Conservation (phyloP, 2,797 vertebrate species). For the Morelia viridis region DNA sequence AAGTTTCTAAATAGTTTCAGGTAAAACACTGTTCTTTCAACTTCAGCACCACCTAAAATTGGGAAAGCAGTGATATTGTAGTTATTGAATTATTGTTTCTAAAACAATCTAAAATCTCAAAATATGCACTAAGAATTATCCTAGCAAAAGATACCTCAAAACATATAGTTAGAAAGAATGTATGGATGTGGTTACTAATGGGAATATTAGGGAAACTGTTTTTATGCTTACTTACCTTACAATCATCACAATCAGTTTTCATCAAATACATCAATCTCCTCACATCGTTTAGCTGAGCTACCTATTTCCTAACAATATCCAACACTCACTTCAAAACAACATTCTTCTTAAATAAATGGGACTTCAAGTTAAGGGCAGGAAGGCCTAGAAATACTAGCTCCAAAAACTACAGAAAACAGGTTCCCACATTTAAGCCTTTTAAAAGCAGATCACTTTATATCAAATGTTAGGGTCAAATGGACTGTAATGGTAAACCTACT, state of each 20-base stretch:
- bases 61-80: neutral
- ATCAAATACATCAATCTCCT: neutral
- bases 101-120: neutral
- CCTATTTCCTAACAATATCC: neutral
- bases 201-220: neutral
- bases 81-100: neutral
- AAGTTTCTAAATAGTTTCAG: neutral
- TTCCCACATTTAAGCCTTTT: no score
- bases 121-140: neutral
- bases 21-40: neutral
- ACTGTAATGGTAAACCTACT: neutral
- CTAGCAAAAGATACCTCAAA: neutral
- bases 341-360: neutral
- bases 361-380: neutral
- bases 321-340: neutral
- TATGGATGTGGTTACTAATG: neutral
- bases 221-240: neutral
- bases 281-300: neutral
- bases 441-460: neutral
- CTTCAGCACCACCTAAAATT: neutral
- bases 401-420: neutral
- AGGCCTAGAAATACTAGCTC: neutral
- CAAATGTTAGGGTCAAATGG: neutral
- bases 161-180: neutral
- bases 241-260: neutral